Conservation (phyloP, 1,140 invertebrate genomes). For the Heliconius himera region DNA sequence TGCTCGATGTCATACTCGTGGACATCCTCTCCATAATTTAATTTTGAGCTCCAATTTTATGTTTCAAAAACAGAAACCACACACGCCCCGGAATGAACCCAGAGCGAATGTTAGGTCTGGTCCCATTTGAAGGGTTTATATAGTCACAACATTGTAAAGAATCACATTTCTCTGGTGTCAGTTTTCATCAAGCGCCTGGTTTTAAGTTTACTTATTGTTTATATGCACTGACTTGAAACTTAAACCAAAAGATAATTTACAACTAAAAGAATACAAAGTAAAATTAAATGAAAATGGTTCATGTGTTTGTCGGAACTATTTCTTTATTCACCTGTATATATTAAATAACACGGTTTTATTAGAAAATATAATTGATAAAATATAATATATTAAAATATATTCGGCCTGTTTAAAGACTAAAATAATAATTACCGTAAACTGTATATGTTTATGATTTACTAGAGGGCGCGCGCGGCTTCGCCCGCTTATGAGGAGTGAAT, state of each 20-base stretch:
- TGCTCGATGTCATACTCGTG: slow-evolving; percentile 80
- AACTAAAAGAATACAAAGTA: neutral
- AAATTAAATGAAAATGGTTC: neutral
- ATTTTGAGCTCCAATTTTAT: slow-evolving; percentile 58
- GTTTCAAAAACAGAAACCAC: slow-evolving; percentile 30
- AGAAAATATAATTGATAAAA: too few relatives aligned
- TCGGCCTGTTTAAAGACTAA: too few relatives aligned
- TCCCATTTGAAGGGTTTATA: slow-evolving; percentile 51
- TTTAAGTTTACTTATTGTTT: slow-evolving; percentile 62
- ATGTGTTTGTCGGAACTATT: neutral
- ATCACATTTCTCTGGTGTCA: slow-evolving; percentile 66
- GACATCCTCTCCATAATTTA: slow-evolving; percentile 79
- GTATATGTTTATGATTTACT: too few relatives aligned
- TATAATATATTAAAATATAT: too few relatives aligned
- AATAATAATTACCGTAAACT: too few relatives aligned
- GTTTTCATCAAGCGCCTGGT: slow-evolving; percentile 59
- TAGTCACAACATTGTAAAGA: slow-evolving; percentile 49
- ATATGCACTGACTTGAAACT: slow-evolving; percentile 38
- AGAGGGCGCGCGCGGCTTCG: too few relatives aligned
- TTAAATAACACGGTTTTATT: too few relatives aligned
- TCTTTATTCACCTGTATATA: too few relatives aligned
- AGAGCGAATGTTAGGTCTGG: slow-evolving; percentile 67
- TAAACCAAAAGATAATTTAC: neutral
- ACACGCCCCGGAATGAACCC: slow-evolving; percentile 64
- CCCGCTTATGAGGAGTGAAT: too few relatives aligned